phyloP scores from a whole-genome alignment of 2,888 invertebrate genomes.

The Dexiosoma caninum region DNA sequence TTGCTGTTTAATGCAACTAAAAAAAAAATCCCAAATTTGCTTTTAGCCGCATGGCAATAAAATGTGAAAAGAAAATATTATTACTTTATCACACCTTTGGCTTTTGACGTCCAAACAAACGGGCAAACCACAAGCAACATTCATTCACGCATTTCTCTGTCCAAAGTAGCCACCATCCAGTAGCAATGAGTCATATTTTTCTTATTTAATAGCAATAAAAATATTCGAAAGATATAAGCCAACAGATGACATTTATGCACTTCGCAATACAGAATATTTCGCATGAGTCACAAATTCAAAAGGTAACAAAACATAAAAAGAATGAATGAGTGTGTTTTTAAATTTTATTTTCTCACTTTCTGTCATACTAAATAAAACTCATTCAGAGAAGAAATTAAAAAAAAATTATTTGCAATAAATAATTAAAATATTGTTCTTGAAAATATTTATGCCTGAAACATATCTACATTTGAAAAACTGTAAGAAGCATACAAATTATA shows the following conservation, averaged over 20 bases:
- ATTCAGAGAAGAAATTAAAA: too few relatives aligned
- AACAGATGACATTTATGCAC: background rate
- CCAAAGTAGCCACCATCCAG: background rate
- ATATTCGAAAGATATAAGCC: background rate
- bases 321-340: too few relatives aligned
- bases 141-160: conserved; percentile 40
- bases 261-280: background rate
- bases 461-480: too few relatives aligned
- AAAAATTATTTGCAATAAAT: too few relatives aligned
- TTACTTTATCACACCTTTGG: conserved; percentile 39
- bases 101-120: background rate
- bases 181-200: conserved; percentile 34
- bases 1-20: background rate
- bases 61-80: background rate
- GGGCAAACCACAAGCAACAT: conserved; percentile 31
- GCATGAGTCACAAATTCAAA: background rate
- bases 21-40: background rate
- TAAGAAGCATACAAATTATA: too few relatives aligned
- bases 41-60: conserved; percentile 28
- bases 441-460: too few relatives aligned
- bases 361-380: too few relatives aligned
- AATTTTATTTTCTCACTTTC: too few relatives aligned
- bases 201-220: background rate
- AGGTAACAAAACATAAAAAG: background rate
- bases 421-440: too few relatives aligned